A percentile compares a stretch with the other conserved stretches of the same genome.
phyloP scores from a whole-genome alignment of 1,140 invertebrate species.

The Cherax quadricarinatus region DNA sequence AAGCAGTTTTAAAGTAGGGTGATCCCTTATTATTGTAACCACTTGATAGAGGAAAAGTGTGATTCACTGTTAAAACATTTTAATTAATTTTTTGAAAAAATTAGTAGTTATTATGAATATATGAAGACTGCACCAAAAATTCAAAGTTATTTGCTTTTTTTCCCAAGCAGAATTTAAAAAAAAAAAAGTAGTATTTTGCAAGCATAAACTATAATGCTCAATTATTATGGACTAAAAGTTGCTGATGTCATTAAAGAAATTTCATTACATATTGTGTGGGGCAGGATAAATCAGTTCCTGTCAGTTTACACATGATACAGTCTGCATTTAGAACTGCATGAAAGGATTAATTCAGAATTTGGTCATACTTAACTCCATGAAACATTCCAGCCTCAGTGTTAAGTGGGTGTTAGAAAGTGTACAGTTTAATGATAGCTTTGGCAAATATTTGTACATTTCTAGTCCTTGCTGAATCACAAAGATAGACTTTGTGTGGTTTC shows the following conservation, averaged over 20 bases:
- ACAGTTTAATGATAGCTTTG: slow-evolving; percentile 7
- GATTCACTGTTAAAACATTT: too few relatives aligned
- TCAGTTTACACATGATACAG: background rate
- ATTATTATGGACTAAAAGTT: background rate
- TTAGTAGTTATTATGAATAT: too few relatives aligned
- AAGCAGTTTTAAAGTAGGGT: too few relatives aligned
- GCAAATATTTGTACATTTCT: slow-evolving; percentile 21
- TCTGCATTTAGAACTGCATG: background rate
- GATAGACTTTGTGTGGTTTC: background rate
- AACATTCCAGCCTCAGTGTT: slow-evolving; percentile 11
- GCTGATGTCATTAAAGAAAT: background rate
- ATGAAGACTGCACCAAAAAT: too few relatives aligned
- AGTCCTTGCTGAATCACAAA: slow-evolving; percentile 17
- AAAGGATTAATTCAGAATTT: slow-evolving; percentile 8
- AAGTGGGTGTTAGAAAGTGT: slow-evolving; percentile 6
- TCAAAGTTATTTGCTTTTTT: too few relatives aligned
- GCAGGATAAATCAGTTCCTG: background rate
- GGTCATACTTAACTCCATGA: background rate
- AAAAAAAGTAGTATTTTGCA: background rate
- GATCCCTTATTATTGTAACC: too few relatives aligned
- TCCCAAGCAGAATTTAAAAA: background rate
- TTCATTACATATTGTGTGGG: background rate
- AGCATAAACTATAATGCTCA: background rate
- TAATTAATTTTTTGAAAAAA: too few relatives aligned
- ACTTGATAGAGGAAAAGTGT: too few relatives aligned